A percentile compares a stretch with the other conserved stretches of the same genome.
Conservation (phyloP, 2,797 vertebrate genomes). For the Microctenopoma stevenorrisi region DNA sequence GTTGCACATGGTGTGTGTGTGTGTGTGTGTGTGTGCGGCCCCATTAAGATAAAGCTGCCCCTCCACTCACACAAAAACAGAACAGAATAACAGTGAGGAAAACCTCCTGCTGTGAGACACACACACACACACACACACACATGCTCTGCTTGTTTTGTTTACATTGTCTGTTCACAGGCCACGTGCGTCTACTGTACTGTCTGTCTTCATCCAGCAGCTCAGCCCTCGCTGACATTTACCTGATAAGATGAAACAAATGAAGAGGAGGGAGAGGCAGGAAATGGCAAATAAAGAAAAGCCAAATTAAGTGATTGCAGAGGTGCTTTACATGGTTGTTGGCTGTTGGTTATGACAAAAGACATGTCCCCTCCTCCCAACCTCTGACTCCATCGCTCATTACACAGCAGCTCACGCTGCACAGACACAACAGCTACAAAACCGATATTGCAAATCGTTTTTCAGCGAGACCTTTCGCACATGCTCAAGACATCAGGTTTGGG, state of each 20-base stretch:
- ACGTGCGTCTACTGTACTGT: slow-evolving; percentile 21
- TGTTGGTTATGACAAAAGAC: not conserved
- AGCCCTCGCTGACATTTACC: slow-evolving; percentile 20
- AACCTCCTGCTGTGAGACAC: slow-evolving; percentile 28
- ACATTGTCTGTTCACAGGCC: slow-evolving; percentile 13
- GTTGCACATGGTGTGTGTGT: not conserved
- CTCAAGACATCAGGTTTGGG: too few species aligned
- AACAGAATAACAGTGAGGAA: slow-evolving; percentile 46
- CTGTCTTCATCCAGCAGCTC: slow-evolving; percentile 37
- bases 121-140: not conserved
- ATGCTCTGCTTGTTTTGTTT: slow-evolving; percentile 40
- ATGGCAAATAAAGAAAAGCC: not conserved
- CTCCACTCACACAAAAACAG: slow-evolving; percentile 25
- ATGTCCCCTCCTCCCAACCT: not conserved
- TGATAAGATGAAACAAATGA: slow-evolving; percentile 21
- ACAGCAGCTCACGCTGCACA: too few species aligned
- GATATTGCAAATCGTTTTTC: too few species aligned
- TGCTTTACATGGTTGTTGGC: too few species aligned
- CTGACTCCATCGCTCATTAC: not conserved
- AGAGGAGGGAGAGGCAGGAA: not conserved
- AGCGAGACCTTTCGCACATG: too few species aligned
- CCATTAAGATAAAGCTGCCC: slow-evolving; percentile 65
- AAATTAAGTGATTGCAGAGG: not conserved
- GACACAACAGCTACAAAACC: not conserved
- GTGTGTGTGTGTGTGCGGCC: not conserved